Percentiles rank a stretch among this genome's conserved stretches.
These are phyloP conservation scores for Pristis pectinata DNA, from an alignment of 2,797 vertebrate genomes.

Conservation along the genomic window DNA sequence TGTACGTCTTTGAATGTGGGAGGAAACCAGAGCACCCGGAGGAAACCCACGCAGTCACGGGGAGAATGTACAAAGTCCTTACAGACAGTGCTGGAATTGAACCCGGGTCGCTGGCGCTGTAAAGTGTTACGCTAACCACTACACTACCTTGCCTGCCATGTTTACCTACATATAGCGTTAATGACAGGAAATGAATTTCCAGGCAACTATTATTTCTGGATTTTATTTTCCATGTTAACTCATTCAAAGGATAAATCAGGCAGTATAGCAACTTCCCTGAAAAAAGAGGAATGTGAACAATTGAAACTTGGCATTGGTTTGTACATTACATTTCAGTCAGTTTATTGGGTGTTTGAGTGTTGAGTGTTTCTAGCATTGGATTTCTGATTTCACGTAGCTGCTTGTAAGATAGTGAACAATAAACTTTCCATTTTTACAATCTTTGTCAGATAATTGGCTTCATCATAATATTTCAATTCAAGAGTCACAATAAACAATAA, in stretches of 20 bases:
- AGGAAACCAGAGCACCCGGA: too few relatives aligned
- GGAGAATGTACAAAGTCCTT: too few relatives aligned
- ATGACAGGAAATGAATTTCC: too few relatives aligned
- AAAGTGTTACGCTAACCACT: too few relatives aligned
- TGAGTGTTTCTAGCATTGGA: too few relatives aligned
- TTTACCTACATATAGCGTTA: too few relatives aligned
- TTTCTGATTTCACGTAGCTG: not conserved
- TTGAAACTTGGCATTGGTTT: too few relatives aligned
- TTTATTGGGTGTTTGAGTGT: not conserved
- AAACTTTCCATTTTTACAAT: not conserved
- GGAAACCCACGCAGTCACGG: too few relatives aligned
- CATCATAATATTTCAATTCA: not conserved
- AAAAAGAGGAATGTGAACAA: not conserved
- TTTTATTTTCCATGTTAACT: not conserved
- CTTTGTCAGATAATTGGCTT: not conserved
- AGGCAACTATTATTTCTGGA: not conserved
- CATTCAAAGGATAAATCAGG: not conserved
- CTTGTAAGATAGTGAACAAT: not conserved
- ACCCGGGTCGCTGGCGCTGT: too few relatives aligned
- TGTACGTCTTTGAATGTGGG: too few relatives aligned
- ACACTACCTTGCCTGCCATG: too few relatives aligned
- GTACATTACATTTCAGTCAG: not conserved
- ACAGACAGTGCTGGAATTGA: too few relatives aligned
- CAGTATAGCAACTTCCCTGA: not conserved
- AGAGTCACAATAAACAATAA: not conserved